A percentile compares a stretch with the other conserved stretches of the same genome.
Conservation (phyloP, 2,797 vertebrate genomes). For the Scolopax rusticola region DNA sequence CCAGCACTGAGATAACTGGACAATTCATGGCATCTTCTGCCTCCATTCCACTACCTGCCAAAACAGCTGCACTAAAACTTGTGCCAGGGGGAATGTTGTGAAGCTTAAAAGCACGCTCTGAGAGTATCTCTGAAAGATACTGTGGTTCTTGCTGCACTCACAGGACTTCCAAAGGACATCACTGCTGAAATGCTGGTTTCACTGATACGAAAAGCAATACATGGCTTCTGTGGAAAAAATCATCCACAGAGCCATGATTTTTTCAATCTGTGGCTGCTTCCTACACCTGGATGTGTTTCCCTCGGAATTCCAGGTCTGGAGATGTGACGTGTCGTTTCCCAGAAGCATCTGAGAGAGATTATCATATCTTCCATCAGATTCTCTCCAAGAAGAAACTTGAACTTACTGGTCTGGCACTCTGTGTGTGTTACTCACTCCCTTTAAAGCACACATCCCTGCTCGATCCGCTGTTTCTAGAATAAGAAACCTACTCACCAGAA, state of each 20-base stretch:
- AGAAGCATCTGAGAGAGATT: constrained; percentile 77
- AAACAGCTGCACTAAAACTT: background rate
- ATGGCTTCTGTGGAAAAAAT: no score
- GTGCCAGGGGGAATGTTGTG: background rate
- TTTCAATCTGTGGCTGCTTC: background rate
- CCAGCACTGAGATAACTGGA: background rate
- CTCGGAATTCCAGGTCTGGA: constrained; percentile 73
- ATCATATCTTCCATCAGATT: constrained; percentile 83
- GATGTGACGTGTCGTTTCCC: constrained; percentile 80
- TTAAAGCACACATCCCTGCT: background rate
- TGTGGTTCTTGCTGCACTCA: background rate
- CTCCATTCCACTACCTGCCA: background rate
- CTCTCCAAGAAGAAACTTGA: constrained; percentile 81
- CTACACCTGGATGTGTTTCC: background rate
- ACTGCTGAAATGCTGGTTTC: background rate
- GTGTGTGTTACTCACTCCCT: background rate
- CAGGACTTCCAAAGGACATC: background rate
- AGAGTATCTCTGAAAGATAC: background rate
- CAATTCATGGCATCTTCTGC: background rate
- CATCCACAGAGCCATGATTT: background rate
- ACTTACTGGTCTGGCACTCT: constrained; percentile 62
- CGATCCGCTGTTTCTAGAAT: background rate
- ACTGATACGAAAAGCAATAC: background rate
- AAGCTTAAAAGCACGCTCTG: background rate
- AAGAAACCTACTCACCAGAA: constrained; percentile 7